Conservation (phyloP, 2,797 vertebrate genomes). For the Tolypeutes matacus region DNA sequence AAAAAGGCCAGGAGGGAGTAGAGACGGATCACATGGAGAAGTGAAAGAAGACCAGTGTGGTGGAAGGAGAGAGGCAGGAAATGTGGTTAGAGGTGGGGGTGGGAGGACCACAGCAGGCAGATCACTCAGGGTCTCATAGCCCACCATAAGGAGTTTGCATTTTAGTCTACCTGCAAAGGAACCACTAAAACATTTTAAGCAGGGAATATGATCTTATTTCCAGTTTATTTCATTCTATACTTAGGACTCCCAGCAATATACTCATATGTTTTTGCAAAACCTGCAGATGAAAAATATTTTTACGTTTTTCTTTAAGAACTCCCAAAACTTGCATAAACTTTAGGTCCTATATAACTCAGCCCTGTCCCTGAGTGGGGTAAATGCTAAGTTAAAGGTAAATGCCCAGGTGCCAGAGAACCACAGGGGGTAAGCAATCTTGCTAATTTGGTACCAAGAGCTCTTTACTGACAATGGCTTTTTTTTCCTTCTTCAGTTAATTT, state of each 20-base stretch:
- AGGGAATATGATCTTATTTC: not conserved
- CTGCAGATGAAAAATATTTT: not conserved
- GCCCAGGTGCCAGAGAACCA: not conserved
- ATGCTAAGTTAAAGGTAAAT: not conserved
- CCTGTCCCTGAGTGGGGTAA: not conserved
- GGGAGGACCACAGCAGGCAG: not conserved
- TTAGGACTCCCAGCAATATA: not conserved
- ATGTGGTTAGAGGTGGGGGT: not conserved
- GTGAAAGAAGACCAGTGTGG: slow-evolving; percentile 50
- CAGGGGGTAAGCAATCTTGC: not conserved
- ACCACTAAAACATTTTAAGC: slow-evolving; percentile 46
- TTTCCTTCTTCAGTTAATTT: not conserved
- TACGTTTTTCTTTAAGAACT: slow-evolving; percentile 12
- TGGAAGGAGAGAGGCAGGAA: slow-evolving; percentile 77
- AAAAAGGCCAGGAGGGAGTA: not conserved
- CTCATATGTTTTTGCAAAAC: not conserved
- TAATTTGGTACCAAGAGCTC: slow-evolving; percentile 24
- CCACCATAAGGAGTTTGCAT: not conserved
- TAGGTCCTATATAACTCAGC: not conserved
- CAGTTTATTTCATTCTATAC: slow-evolving; percentile 34
- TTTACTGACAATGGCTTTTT: not conserved
- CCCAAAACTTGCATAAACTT: slow-evolving; percentile 24
- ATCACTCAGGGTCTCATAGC: not conserved
- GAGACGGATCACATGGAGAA: slow-evolving; percentile 39
- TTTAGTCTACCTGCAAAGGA: slow-evolving; percentile 44